Evolutionary conservation across 2,113 vertebrate genomes (phyloP), one percentile per base, ranked within the genome.

Genomic region (Morone saxatilis): DNA sequence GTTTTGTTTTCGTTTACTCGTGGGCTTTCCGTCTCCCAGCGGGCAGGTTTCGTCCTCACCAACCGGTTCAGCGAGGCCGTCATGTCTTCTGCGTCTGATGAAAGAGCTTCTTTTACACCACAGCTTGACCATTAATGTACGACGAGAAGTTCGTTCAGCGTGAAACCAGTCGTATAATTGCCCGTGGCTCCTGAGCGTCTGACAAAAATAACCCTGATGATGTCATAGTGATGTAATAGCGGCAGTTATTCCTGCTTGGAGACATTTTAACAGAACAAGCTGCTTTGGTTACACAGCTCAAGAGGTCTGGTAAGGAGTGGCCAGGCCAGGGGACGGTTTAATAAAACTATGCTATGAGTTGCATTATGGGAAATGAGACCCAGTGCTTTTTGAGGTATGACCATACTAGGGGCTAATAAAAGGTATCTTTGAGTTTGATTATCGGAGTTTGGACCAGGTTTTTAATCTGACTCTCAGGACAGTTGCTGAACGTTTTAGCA

Each of bases 1-100:
- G 40, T 87, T 76, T 65, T 54, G 76, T 81, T 81, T 80, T 31
- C 56, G n/a, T n/a, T 70, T 13, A 25, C 50, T 16, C 10, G 4
- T 47, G 40, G 20, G 38, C 5, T 69, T 50, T 38, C 47, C 8
- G 22, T 45, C 60, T 76, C 41, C 16, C 13, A 4, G 8, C 11
- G 48, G 54, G 43, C 22, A 51, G 53, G 50, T n/a, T 48, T 70
- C 40, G 11, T n/a, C 1, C 5, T 8, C 17, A 45, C 31, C n/a
- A 1, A 5, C 9, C 16, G n/a, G 6, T 20, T 51, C 54, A 25
- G 12, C 14, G n/a, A n/a, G n/a, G n/a, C n/a, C n/a, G n/a, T n/a
- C n/a, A n/a, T n/a, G n/a, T n/a, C 48, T 43, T 67, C 7, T 69
- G 6, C 2, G 31, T 62, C 36, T 25, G 20, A 13, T 8, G n/a